Percentiles rank a stretch among this genome's conserved stretches.
Evolutionary conservation across 2,113 vertebrate species (phyloP).

Genomic region (Electrona antarctica): DNA sequence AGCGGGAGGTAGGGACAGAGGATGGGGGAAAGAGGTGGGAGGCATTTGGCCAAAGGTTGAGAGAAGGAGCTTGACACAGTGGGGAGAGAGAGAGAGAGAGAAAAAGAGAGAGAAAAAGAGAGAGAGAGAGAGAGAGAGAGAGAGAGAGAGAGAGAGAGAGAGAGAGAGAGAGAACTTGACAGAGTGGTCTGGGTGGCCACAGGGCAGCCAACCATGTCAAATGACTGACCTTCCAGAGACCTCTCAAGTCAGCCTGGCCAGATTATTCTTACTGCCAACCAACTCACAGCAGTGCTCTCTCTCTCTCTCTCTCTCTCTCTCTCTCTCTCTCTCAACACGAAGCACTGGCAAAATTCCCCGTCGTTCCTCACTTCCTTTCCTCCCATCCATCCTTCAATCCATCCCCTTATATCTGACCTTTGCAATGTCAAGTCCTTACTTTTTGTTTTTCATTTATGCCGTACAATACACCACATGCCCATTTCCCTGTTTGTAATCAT

Average conservation of each 20-base stretch:
- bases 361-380: constrained; percentile 20
- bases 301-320: neutral
- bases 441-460: constrained; percentile 52
- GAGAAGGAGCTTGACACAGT: neutral
- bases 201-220: constrained; percentile 47
- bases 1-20: neutral
- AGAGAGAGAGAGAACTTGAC: constrained; percentile 26
- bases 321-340: neutral
- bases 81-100: neutral
- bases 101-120: neutral
- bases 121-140: neutral
- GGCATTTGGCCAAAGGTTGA: constrained; percentile 11
- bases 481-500: constrained; percentile 43
- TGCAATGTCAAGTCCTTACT: constrained; percentile 57
- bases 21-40: neutral
- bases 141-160: neutral
- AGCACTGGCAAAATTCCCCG: constrained; percentile 13
- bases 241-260: constrained; percentile 53
- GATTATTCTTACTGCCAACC: constrained; percentile 41
- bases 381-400: constrained; percentile 28
- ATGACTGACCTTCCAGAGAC: constrained; percentile 68
- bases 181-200: constrained; percentile 33
- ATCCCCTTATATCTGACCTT: constrained; percentile 46
- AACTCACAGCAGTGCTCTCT: neutral
- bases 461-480: constrained; percentile 41